Evolutionary conservation across 64 coral and sea anemone genomes (phyloP).

Genomic region (Stichodactyla helianthus): DNA sequence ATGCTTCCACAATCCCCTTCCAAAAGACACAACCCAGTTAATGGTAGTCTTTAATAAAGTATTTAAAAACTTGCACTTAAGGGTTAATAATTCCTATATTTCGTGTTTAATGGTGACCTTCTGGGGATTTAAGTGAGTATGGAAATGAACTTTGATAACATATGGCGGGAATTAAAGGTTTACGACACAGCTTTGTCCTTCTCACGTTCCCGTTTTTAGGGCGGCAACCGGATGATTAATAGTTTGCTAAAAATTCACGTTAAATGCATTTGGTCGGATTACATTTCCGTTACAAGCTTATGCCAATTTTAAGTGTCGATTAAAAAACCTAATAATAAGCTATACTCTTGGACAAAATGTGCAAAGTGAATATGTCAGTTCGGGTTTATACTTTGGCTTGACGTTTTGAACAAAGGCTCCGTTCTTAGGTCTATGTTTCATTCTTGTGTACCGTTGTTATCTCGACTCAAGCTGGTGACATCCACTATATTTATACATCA

Average conservation of each 20-base stretch:
- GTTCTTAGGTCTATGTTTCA: too few species aligned
- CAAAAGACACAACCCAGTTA: background rate
- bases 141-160: constrained; percentile 5
- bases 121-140: background rate
- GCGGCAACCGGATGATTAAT: constrained; percentile 20
- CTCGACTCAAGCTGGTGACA: too few species aligned
- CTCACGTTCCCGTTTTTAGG: background rate
- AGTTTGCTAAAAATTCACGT: background rate
- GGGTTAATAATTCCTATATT: background rate
- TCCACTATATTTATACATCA: too few species aligned
- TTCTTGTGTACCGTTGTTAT: too few species aligned
- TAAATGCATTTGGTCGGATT: constrained; percentile 8
- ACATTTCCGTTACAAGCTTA: constrained; percentile 3
- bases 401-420: too few species aligned
- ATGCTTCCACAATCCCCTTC: background rate
- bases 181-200: background rate
- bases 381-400: too few species aligned
- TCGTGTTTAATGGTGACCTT: background rate
- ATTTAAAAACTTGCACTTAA: background rate
- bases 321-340: background rate
- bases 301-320: background rate
- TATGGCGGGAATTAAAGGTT: constrained; percentile 5
- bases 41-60: background rate
- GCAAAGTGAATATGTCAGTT: too few species aligned
- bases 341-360: background rate